Conservation (phyloP, 2,113 vertebrate genomes). For the Rhinolophus ferrumequinum region DNA sequence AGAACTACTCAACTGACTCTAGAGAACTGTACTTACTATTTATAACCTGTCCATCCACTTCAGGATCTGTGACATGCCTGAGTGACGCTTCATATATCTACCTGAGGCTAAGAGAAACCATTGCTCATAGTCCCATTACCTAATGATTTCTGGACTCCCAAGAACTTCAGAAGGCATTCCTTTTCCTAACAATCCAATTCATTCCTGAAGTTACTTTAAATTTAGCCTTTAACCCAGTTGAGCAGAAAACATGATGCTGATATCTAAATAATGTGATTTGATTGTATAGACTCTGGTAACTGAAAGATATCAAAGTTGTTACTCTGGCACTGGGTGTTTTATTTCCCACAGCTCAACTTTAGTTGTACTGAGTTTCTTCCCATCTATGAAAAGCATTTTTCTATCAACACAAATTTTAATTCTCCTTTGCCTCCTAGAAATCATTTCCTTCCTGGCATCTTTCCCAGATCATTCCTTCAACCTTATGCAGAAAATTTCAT, state of each 20-base stretch:
- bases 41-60: not conserved
- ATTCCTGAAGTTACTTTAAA: not conserved
- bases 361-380: not conserved
- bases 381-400: not conserved
- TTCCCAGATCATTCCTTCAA: not conserved
- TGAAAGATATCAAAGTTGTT: not conserved
- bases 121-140: not conserved
- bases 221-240: not conserved
- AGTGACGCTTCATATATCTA: not conserved
- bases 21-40: not conserved
- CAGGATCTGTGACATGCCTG: not conserved
- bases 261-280: conserved; percentile 30
- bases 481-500: not conserved
- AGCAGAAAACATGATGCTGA: not conserved
- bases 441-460: not conserved
- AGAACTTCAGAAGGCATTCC: conserved; percentile 16
- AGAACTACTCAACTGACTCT: not conserved
- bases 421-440: not conserved
- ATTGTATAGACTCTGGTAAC: not conserved
- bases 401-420: conserved; percentile 14
- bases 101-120: not conserved
- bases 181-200: conserved; percentile 14
- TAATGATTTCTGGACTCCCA: not conserved
- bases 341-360: not conserved
- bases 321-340: not conserved